phyloP scores from a whole-genome alignment of 2,797 vertebrate species.

The Parauchenoglanis punctatus region DNA sequence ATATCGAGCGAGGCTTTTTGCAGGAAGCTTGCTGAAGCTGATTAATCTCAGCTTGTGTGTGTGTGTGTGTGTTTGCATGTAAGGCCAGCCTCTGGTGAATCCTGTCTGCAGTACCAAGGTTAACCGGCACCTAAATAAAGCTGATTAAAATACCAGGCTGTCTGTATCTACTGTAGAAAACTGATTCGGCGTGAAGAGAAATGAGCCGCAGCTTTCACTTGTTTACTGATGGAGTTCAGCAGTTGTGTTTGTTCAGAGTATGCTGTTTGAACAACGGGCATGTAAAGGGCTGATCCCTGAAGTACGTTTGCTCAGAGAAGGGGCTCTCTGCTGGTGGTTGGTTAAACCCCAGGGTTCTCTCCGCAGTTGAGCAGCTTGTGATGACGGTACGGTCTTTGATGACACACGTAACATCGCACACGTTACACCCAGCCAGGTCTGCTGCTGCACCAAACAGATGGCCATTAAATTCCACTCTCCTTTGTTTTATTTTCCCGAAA shows the following conservation, averaged over 20 bases:
- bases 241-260: conserved; percentile 3
- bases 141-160: not conserved
- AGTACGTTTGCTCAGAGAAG: not conserved
- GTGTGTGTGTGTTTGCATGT: not conserved
- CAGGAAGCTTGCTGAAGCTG: not conserved
- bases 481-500: conserved; percentile 67
- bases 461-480: conserved; percentile 75
- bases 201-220: not conserved
- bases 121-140: not conserved
- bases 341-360: conserved; percentile 66
- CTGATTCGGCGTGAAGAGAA: not conserved
- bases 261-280: conserved; percentile 9
- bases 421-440: conserved; percentile 55
- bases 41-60: not conserved
- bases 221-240: not conserved
- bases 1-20: not conserved
- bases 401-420: not conserved
- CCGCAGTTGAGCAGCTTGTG: conserved; percentile 68
- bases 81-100: not conserved
- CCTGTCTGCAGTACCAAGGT: not conserved
- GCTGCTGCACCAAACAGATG: conserved; percentile 74
- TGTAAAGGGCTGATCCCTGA: not conserved
- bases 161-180: not conserved
- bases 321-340: conserved; percentile 62
- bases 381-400: conserved; percentile 41